phyloP scores from a whole-genome alignment of 2,797 vertebrate species.

The Hoplostethus mediterraneus region DNA sequence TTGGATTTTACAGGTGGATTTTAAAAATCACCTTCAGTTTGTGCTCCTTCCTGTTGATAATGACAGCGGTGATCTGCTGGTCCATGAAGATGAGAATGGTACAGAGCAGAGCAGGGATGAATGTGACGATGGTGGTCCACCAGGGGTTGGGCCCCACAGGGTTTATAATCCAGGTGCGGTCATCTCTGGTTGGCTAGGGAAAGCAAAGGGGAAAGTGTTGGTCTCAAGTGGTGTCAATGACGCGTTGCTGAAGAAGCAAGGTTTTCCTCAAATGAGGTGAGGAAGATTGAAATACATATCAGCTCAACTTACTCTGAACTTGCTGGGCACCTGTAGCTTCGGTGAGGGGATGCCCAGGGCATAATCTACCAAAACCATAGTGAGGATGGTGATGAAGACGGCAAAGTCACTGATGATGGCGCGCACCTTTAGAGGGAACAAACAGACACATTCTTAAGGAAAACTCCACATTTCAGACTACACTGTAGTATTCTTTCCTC shows the following conservation, averaged over 20 bases:
- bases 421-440: constrained; percentile 85
- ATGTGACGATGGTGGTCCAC: constrained; percentile 94
- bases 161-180: constrained; percentile 96
- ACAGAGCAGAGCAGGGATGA: constrained; percentile 95
- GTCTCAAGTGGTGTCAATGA: too few species aligned
- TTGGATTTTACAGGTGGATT: neutral
- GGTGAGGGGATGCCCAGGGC: constrained; percentile 95
- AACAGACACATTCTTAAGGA: constrained; percentile 7
- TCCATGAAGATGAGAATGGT: constrained; percentile 99
- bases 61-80: constrained; percentile 99
- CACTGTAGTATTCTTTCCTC: neutral
- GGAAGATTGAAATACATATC: too few species aligned
- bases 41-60: constrained; percentile 99
- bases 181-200: constrained; percentile 95
- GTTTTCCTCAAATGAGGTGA: too few species aligned
- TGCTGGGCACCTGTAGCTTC: constrained; percentile 96
- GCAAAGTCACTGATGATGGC: constrained; percentile 98
- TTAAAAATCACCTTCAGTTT: constrained; percentile 91
- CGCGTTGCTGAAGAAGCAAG: too few species aligned
- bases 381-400: constrained; percentile 97
- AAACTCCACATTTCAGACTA: neutral
- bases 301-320: constrained; percentile 91
- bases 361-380: constrained; percentile 96
- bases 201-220: neutral
- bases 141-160: constrained; percentile 97